Percentiles rank a stretch among this genome's conserved stretches.
Evolutionary conservation across 2,888 invertebrate genomes (phyloP).

Genomic region (Archips xylosteana): DNA sequence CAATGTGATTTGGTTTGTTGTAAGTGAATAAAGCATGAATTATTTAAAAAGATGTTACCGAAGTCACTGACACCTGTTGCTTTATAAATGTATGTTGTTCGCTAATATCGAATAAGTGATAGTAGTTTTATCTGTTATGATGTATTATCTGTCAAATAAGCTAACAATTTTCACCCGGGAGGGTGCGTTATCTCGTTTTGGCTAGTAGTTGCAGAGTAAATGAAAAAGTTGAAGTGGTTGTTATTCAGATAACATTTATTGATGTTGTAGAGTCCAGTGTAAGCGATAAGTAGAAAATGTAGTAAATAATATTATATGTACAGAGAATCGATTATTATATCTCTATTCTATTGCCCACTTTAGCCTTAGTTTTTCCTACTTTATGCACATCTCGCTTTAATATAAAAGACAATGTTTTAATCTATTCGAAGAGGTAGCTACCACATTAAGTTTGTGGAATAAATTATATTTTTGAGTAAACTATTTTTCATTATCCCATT

Average conservation of each 20-base stretch:
- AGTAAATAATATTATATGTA: slow-evolving; percentile 52
- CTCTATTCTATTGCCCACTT: slow-evolving; percentile 39
- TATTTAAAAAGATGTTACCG: slow-evolving; percentile 51
- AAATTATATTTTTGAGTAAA: slow-evolving; percentile 55
- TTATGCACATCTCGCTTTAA: slow-evolving; percentile 53
- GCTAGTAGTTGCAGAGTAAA: slow-evolving; percentile 65
- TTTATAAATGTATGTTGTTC: slow-evolving; percentile 57
- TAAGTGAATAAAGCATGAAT: slow-evolving; percentile 55
- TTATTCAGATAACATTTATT: slow-evolving; percentile 71
- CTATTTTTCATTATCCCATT: slow-evolving; percentile 48
- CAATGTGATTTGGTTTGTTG: slow-evolving; percentile 55
- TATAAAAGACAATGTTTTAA: slow-evolving; percentile 49
- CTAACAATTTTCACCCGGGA: slow-evolving; percentile 62
- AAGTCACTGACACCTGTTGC: slow-evolving; percentile 55
- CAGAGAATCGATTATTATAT: slow-evolving; percentile 52
- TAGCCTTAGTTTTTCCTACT: slow-evolving; percentile 27
- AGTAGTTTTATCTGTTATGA: slow-evolving; percentile 68
- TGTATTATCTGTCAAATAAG: slow-evolving; percentile 73
- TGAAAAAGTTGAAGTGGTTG: slow-evolving; percentile 72
- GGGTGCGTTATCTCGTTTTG: slow-evolving; percentile 65
- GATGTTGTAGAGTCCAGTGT: slow-evolving; percentile 65
- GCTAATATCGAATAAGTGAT: slow-evolving; percentile 63
- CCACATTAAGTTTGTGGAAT: slow-evolving; percentile 53
- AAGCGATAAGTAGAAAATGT: slow-evolving; percentile 62
- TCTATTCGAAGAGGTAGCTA: slow-evolving; percentile 51